Evolutionary conservation across 2,797 vertebrate genomes (phyloP).

Genomic region (Alosa sapidissima): DNA sequence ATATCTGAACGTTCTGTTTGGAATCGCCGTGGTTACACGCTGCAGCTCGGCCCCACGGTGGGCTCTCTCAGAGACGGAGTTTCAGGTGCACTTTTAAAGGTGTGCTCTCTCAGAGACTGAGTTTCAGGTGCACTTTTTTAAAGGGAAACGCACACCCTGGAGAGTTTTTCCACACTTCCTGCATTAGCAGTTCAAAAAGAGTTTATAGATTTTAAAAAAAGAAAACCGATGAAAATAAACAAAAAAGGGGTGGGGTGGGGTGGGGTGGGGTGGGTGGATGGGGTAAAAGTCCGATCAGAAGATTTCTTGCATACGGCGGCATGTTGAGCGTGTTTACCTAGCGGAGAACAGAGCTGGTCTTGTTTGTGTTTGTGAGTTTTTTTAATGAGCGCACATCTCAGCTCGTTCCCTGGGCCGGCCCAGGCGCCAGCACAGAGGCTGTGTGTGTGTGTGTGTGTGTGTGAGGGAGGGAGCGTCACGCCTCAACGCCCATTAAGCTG

Average conservation of each 20-base stretch:
- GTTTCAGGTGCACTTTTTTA: not conserved
- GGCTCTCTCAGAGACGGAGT: not conserved
- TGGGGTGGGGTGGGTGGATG: not conserved
- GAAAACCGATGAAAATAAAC: not conserved
- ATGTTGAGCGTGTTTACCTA: not conserved
- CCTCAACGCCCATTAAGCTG: conserved; percentile 6
- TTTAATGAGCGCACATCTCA: conserved; percentile 2
- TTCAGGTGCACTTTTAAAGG: not conserved
- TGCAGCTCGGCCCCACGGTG: too few relatives aligned
- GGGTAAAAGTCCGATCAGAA: not conserved
- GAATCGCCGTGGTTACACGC: not conserved
- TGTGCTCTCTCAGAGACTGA: too few relatives aligned
- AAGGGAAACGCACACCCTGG: too few relatives aligned
- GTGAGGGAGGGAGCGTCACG: not conserved
- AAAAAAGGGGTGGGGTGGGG: not conserved
- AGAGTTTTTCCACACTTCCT: not conserved
- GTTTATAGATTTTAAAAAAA: not conserved
- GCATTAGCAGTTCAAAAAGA: not conserved
- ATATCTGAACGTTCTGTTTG: not conserved
- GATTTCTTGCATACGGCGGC: not conserved
- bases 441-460: not conserved
- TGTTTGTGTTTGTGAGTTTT: conserved; percentile 7
- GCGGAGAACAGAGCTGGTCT: not conserved
- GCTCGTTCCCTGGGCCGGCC: not conserved
- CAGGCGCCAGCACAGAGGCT: not conserved